Evolutionary conservation across 2,888 invertebrate species (phyloP).

Genomic region (Eilema sororculum): DNA sequence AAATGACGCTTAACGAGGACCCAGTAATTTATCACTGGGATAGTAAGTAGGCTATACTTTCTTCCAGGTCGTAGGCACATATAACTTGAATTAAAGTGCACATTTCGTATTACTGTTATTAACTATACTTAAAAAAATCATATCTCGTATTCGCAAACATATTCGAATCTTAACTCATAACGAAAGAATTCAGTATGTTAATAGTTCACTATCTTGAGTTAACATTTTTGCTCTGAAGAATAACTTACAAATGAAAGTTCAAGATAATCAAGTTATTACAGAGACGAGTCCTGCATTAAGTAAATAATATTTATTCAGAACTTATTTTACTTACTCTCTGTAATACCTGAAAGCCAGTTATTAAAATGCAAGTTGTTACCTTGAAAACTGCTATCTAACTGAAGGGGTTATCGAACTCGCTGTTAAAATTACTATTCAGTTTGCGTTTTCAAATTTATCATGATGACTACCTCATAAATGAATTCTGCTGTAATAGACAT

Average conservation of each 20-base stretch:
- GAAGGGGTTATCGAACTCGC: constrained; percentile 14
- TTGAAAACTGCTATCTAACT: neutral
- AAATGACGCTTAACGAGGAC: no score
- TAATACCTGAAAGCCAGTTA: neutral
- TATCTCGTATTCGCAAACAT: no score
- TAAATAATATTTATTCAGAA: constrained; percentile 5
- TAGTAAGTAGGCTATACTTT: no score
- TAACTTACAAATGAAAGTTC: neutral
- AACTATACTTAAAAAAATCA: no score
- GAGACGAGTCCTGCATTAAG: constrained; percentile 4
- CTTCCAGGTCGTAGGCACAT: no score
- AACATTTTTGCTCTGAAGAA: neutral
- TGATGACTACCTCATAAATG: neutral
- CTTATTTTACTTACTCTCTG: neutral
- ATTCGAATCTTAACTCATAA: no score
- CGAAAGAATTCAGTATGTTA: no score
- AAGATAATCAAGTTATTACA: neutral
- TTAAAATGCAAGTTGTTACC: constrained; percentile 13
- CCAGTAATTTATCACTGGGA: no score
- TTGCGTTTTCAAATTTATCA: constrained; percentile 1
- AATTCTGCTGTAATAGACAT: constrained; percentile 2
- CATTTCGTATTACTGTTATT: no score
- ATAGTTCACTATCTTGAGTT: neutral
- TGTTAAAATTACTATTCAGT: neutral
- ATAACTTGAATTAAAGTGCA: no score